Conservation (phyloP, 2,888 invertebrate species). For the Heliconius cydno region DNA sequence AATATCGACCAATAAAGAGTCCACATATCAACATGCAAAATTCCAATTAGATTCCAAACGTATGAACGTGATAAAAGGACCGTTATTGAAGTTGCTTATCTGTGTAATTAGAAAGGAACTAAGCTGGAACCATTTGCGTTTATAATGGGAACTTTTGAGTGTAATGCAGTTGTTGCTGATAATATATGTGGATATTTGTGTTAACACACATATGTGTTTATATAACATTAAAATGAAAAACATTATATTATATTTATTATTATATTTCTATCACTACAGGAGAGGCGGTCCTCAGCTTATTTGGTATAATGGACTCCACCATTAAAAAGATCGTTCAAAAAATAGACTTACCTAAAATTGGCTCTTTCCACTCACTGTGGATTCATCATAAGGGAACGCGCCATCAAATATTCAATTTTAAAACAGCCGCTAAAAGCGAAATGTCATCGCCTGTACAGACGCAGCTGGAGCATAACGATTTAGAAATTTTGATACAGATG, state of each 20-base stretch:
- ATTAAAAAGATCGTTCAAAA: conserved; percentile 63
- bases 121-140: conserved; percentile 81
- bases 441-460: conserved; percentile 79
- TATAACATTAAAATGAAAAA: neutral
- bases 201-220: neutral
- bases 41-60: conserved; percentile 83
- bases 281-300: neutral
- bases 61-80: conserved; percentile 80
- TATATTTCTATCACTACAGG: neutral
- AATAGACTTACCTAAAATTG: conserved; percentile 73
- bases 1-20: conserved; percentile 82
- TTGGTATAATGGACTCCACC: neutral
- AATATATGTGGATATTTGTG: conserved; percentile 47
- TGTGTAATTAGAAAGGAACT: conserved; percentile 81
- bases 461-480: conserved; percentile 81
- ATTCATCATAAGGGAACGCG: conserved; percentile 81
- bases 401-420: conserved; percentile 84
- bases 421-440: conserved; percentile 83
- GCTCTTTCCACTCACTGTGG: conserved; percentile 69
- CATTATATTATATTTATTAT: neutral
- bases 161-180: conserved; percentile 63
- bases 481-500: conserved; percentile 81
- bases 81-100: conserved; percentile 82
- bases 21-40: conserved; percentile 81
- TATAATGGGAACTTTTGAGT: conserved; percentile 77